These are phyloP conservation scores for Dryas iulia DNA, from an alignment of 1,140 invertebrate species.

Conservation along the genomic window DNA sequence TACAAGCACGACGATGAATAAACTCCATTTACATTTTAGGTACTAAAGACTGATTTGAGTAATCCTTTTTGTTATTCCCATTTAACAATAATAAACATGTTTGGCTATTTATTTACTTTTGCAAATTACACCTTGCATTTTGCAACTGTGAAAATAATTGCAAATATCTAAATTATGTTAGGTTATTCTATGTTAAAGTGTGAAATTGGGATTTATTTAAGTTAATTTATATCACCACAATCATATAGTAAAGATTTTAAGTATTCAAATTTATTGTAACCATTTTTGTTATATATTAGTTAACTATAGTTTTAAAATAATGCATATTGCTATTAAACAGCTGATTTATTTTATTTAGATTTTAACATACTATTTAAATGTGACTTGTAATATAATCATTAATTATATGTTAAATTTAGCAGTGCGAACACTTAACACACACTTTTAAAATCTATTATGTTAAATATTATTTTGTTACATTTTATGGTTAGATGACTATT, in stretches of 20 bases:
- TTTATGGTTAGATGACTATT: not conserved
- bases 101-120: not conserved
- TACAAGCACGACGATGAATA: constrained; percentile 50
- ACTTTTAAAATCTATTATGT: no score
- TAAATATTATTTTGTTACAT: not conserved
- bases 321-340: no score
- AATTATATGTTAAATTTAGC: not conserved
- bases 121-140: no score
- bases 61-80: constrained; percentile 6
- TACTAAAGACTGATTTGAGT: constrained; percentile 44
- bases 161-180: not conserved
- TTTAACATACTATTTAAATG: not conserved
- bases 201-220: not conserved
- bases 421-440: no score
- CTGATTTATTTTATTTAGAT: not conserved
- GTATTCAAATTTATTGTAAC: not conserved
- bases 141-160: no score
- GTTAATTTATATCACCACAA: not conserved
- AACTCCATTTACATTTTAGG: constrained; percentile 16
- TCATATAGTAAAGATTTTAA: not conserved
- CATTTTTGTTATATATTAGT: no score
- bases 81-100: not conserved
- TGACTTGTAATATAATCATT: not conserved
- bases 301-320: no score
- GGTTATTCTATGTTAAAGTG: not conserved